Conservation (phyloP, 2,888 invertebrate genomes). For the Harpalus rufipes region DNA sequence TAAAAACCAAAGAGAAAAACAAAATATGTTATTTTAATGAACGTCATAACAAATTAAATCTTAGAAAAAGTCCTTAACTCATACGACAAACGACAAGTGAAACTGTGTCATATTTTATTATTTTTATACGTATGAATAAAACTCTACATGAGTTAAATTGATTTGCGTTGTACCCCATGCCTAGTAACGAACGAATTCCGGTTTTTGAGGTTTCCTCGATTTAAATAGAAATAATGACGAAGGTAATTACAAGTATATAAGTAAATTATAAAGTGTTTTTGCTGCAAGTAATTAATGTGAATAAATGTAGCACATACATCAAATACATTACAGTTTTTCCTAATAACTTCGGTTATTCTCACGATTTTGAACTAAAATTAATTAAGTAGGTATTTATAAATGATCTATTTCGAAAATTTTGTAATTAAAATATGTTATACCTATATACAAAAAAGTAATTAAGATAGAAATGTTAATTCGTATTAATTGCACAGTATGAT, state of each 20-base stretch:
- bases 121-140: conserved; percentile 21
- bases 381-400: neutral
- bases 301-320: conserved; percentile 38
- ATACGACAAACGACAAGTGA: conserved; percentile 24
- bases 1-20: conserved; percentile 30
- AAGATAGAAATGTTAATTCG: neutral
- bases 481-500: neutral
- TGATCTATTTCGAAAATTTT: conserved; percentile 2
- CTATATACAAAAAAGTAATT: neutral
- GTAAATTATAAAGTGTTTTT: conserved; percentile 54
- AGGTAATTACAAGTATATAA: conserved; percentile 31
- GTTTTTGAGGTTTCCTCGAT: conserved; percentile 25
- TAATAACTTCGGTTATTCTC: conserved; percentile 41
- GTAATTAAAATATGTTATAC: neutral
- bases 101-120: conserved; percentile 58
- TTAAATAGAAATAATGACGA: conserved; percentile 44
- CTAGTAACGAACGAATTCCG: conserved; percentile 30
- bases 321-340: conserved; percentile 25
- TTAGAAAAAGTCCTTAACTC: conserved; percentile 24
- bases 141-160: conserved; percentile 35
- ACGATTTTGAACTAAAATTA: conserved; percentile 32
- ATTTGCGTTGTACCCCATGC: conserved; percentile 9
- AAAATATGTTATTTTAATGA: conserved; percentile 58
- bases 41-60: conserved; percentile 54
- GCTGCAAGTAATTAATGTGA: conserved; percentile 35